Evolutionary conservation across 2,113 vertebrate species (phyloP), one percentile per base, ranked within the genome.

Genomic region (Rattus rattus): DNA sequence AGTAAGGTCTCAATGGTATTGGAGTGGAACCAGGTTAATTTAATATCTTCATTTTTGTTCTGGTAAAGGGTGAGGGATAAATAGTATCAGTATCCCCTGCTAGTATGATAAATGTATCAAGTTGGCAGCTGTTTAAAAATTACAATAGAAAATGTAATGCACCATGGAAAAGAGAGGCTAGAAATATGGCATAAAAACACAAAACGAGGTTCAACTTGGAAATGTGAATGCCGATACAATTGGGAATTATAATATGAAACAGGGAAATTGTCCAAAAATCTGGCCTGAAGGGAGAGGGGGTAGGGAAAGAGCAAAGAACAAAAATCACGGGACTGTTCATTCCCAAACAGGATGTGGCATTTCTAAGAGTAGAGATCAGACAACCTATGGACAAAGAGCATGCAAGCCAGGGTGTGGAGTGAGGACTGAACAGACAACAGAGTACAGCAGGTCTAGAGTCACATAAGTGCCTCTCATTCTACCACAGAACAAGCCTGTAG

Each of bases 141-240:
- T 84, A 76, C 49, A 2, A 92, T 52, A 90, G 83, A 85, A 16
- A 7, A 93, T 76, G 90, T 56, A 81, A 89, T 73, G 11, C 84
- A 76, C 86, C 80, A n/a, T 94, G 92, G 92, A 95, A 98, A 95
- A 83, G 97, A 92, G 33, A 94, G 4, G 63, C 90, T 98, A 97
- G 13, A 91, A 97, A 76, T 96, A 94, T 84, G 79, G 83, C 92
- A 97, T 72, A 56, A 96, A 97, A 26, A 89, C n/a, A n/a, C 93
- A 90, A 96, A 92, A 65, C 92, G 84, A 96, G 94, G 96, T 96
- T 98, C 97, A 97, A 30, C 52, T 96, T 94, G 73, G 94, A 98
- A 97, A 91, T 97, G 96, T 26, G 14, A 90, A 97, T 92, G 70
- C 28, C 30, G 54, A 80, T 95, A 52, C 86, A 96, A 92, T 43